Evolutionary conservation across 2,113 vertebrate genomes (phyloP).

Genomic region (Orthonyx spaldingii): DNA sequence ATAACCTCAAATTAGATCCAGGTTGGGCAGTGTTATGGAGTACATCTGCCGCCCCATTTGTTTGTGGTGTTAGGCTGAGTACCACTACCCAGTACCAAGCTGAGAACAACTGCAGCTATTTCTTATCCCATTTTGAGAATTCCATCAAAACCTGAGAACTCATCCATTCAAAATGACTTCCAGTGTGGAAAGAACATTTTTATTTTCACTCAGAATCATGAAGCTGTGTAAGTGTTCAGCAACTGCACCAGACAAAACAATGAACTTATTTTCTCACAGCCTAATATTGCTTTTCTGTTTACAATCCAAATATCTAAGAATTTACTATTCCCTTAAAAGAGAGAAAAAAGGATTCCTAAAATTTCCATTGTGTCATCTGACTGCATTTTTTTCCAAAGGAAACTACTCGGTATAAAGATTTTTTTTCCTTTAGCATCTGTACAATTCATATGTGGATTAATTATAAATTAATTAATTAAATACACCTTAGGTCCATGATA

Average conservation of each 20-base stretch:
- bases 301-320: not conserved
- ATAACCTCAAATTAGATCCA: not conserved
- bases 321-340: not conserved
- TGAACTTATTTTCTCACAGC: not conserved
- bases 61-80: not conserved
- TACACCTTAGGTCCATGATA: not conserved
- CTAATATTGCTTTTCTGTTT: not conserved
- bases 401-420: not conserved
- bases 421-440: not conserved
- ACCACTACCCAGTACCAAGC: not conserved
- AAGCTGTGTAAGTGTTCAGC: not conserved
- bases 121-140: not conserved
- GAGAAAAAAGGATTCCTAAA: not conserved
- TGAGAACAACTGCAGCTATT: not conserved
- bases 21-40: not conserved
- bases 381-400: not conserved
- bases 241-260: not conserved
- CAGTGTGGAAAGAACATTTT: not conserved
- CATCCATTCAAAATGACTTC: not conserved
- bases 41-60: not conserved
- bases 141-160: not conserved
- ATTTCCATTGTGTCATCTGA: not conserved
- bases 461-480: slow-evolving; percentile 33
- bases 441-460: slow-evolving; percentile 38
- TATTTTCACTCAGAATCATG: not conserved